A percentile compares a stretch with the other conserved stretches of the same genome.
phyloP scores from a whole-genome alignment of 2,888 invertebrate genomes.

The Melipona beecheii region DNA sequence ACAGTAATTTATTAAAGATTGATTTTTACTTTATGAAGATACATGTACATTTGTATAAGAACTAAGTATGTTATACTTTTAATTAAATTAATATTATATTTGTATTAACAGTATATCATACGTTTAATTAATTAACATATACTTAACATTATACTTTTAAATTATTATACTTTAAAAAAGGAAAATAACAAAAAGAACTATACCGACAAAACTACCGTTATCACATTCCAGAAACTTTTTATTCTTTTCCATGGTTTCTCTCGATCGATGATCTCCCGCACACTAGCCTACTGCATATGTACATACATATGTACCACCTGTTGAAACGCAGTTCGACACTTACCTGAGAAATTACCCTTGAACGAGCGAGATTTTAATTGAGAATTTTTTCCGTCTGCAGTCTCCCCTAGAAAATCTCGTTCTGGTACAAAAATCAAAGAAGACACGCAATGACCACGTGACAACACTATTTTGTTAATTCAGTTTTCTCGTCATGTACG shows the following conservation, averaged over 20 bases:
- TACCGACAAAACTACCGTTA: neutral
- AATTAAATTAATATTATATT: neutral
- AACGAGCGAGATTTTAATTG: conserved; percentile 1
- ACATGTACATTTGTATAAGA: neutral
- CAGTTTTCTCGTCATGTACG: neutral
- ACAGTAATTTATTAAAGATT: neutral
- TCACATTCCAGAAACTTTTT: neutral
- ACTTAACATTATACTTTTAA: neutral
- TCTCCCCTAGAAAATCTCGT: neutral
- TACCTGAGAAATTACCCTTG: conserved; percentile 48
- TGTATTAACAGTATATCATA: neutral
- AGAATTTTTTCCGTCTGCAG: neutral
- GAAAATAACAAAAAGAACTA: neutral
- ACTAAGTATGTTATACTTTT: neutral
- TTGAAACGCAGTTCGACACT: conserved; percentile 55
- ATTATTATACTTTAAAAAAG: neutral
- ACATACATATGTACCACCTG: conserved; percentile 49
- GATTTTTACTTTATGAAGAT: neutral
- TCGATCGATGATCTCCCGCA: conserved; percentile 7
- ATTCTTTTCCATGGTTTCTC: neutral
- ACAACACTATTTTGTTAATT: conserved; percentile 28
- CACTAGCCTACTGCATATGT: neutral
- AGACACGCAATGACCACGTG: conserved; percentile 27
- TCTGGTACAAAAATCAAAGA: neutral
- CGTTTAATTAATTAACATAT: neutral